Evolutionary conservation across 1,140 invertebrate species (phyloP), one percentile per base, ranked within the genome.

Genomic region (Pararge aegeria): DNA sequence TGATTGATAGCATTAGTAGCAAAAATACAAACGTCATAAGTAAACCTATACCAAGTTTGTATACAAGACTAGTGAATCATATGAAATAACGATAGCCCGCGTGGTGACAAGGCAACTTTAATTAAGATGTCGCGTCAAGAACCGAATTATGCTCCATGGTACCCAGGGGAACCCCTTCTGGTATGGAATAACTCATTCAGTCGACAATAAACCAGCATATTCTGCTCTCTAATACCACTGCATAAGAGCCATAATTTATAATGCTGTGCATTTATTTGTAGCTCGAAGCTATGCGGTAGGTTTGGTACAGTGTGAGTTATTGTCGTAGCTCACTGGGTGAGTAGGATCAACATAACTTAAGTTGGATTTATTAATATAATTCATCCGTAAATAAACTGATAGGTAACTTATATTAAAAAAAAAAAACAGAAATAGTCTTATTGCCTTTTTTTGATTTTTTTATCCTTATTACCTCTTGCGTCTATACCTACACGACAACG

Each of bases 91-190:
- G 42, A 50, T 56, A 63, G 48, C 52, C 59, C 34, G 61, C 55
- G 48, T 58, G 40, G 61, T 62, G 62, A 66, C 64, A 67, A 50
- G 66, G 64, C 54, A 66, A 65, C 60, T 64, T 78, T 83, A 83
- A 83, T 83, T 83, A 83, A 76, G 68, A 70, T 61, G 68, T 70
- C 70, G 70, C 66, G 54, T 75, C 65, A 70, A 79, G 77, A 75
- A 76, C 71, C 71, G 56, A 73, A 74, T 76, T 78, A 78, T 77
- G 71, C 75, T 74, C 42, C 64, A 75, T 55, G 54, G 19, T 48
- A 61, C 66, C 63, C 63, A 37, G 56, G 69, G 63, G 69, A 61
- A 56, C 54, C 55, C 66, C 60, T 66, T 66, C 44, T 62, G 66
- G 61, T 61, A 61, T 46, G 44, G 54, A 62, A 64, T 73, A 66